Conservation (phyloP, 2,113 vertebrate genomes). For the Pleuronectes platessa region DNA sequence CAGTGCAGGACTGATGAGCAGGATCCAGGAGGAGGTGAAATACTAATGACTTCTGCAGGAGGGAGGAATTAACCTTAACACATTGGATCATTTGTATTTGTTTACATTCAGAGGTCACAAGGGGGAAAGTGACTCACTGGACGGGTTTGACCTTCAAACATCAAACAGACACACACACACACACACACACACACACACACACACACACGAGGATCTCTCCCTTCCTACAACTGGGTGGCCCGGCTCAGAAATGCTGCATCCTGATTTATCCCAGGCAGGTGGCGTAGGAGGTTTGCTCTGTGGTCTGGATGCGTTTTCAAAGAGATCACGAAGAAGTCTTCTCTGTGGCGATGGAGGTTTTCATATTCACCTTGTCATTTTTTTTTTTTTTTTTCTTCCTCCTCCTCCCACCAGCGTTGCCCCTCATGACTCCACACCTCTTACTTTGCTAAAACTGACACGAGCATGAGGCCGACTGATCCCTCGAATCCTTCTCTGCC, state of each 20-base stretch:
- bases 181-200: constrained; percentile 33
- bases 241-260: constrained; percentile 50
- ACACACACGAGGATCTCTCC: constrained; percentile 38
- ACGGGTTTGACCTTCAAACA: constrained; percentile 50
- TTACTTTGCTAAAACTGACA: constrained; percentile 39
- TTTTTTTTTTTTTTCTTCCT: not conserved
- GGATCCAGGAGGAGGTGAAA: constrained; percentile 76
- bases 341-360: constrained; percentile 37
- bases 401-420: constrained; percentile 43
- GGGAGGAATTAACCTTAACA: not conserved
- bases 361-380: constrained; percentile 49
- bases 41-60: constrained; percentile 12
- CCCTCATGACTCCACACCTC: constrained; percentile 48
- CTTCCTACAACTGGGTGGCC: constrained; percentile 63
- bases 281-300: constrained; percentile 66
- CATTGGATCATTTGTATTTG: constrained; percentile 27
- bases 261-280: constrained; percentile 49
- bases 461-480: constrained; percentile 11
- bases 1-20: constrained; percentile 73
- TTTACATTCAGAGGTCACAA: constrained; percentile 49
- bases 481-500: constrained; percentile 29
- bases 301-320: constrained; percentile 66
- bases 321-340: constrained; percentile 58
- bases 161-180: constrained; percentile 47
- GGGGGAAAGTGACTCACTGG: constrained; percentile 49